These are phyloP conservation scores for Zosterops hypoxanthus DNA, from an alignment of 2,113 vertebrate species.

Conservation along the genomic window DNA sequence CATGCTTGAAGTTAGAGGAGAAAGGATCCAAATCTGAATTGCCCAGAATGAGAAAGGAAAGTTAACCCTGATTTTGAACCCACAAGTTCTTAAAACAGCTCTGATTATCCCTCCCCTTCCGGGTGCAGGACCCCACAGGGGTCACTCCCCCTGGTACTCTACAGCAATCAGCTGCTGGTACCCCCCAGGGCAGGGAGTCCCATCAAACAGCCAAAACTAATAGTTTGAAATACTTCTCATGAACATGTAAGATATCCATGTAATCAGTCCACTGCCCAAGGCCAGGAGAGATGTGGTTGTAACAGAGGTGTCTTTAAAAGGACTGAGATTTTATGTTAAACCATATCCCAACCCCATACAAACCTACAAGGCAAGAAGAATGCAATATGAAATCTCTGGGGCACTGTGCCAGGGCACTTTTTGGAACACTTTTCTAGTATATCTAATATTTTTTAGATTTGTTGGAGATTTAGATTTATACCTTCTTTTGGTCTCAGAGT, in stretches of 20 bases:
- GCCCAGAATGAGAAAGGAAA: background rate
- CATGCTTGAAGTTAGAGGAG: background rate
- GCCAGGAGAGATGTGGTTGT: background rate
- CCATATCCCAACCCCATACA: too few species aligned
- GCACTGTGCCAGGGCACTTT: background rate
- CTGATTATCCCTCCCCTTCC: rapidly evolving
- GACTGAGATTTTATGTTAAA: background rate
- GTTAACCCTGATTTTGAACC: background rate
- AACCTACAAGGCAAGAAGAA: background rate
- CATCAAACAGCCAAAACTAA: background rate
- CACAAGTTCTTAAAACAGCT: background rate
- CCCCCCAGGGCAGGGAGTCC: background rate
- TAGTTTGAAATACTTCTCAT: background rate
- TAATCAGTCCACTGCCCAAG: background rate
- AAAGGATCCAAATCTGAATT: background rate
- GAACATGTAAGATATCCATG: background rate
- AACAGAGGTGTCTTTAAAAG: background rate
- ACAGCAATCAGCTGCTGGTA: background rate
- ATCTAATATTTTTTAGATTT: background rate
- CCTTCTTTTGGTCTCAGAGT: background rate
- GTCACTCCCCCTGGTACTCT: background rate
- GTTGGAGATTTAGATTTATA: background rate
- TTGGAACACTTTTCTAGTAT: background rate
- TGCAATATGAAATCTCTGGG: background rate
- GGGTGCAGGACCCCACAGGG: rapidly evolving